Percentiles rank a stretch among this genome's conserved stretches.
These are phyloP conservation scores for Stratiolaelaps scimitus DNA, from an alignment of 1,140 invertebrate species.

Conservation along the genomic window DNA sequence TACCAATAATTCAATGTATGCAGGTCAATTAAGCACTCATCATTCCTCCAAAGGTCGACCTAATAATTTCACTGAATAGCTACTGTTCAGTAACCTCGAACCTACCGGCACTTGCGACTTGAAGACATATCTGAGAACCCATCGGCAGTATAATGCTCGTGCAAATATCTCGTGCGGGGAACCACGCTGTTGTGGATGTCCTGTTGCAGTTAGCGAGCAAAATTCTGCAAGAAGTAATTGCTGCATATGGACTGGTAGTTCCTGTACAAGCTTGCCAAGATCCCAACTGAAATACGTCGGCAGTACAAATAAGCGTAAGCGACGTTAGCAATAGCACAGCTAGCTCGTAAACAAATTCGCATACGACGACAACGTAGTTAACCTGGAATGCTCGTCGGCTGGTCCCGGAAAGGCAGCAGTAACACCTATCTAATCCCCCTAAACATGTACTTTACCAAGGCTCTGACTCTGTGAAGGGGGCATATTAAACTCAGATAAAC, in stretches of 20 bases:
- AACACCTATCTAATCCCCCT: too few species aligned
- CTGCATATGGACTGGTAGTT: constrained; percentile 15
- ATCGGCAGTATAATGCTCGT: constrained; percentile 1
- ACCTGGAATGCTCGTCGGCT: neutral
- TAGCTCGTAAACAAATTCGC: neutral
- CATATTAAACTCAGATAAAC: too few species aligned
- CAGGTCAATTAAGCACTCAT: too few species aligned
- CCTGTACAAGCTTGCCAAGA: constrained; percentile 1
- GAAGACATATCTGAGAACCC: constrained; percentile 23
- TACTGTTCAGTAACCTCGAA: neutral
- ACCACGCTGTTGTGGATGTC: neutral
- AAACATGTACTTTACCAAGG: too few species aligned
- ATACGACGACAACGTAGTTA: neutral
- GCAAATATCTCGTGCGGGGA: constrained; percentile 4
- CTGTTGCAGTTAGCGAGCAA: neutral
- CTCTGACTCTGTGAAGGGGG: too few species aligned
- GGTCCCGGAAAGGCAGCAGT: neutral
- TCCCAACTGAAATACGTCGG: neutral
- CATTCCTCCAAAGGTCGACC: too few species aligned
- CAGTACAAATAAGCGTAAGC: neutral
- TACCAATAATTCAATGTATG: too few species aligned
- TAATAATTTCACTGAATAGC: too few species aligned
- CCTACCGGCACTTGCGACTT: constrained; percentile 17
- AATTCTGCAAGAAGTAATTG: constrained; percentile 8
- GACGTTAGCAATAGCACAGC: neutral